Evolutionary conservation across 2,113 vertebrate species (phyloP), one percentile per base, ranked within the genome.

Genomic region (Eupsittula cactorum): DNA sequence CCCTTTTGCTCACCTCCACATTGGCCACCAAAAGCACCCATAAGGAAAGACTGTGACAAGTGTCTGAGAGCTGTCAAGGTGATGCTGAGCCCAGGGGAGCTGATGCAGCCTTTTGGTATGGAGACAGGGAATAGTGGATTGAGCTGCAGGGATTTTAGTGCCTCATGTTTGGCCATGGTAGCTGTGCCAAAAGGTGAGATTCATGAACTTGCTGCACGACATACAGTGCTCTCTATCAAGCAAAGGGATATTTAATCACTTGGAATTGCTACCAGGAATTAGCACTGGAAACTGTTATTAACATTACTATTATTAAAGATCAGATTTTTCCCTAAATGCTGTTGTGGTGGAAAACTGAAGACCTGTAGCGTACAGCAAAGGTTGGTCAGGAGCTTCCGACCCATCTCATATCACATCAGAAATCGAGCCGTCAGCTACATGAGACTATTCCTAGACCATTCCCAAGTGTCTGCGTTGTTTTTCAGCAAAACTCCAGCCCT

Each of bases 241-340:
- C 57, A 85, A 88, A 93, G 82, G 79, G 87, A 1, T 79, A n/a
- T 79, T 87, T 87, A 92, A 90, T 71, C 85, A 73, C 44, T 28
- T 5, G 63, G 71, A 86, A 83, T 25, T 82, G 50, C 76, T 65
- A 70, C 80, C 83, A 75, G 44, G 63, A 81, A 91, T 87, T 82
- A 92, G 33, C 70, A 82, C 0, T 69, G 62, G 70, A 84, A 85
- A 68, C 42, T 79, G 35, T 91, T 68, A 84, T 79, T 87, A 85
- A 62, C 42, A 41, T 87, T 81, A 69, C 60, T 86, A 3, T 83
- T 92, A 63, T 81, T 84, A 91, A 94, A 82, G 62, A 85, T 16
- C 47, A 84, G 65, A 53, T 67, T 82, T 93, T 12, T 6, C 46
- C 77, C 57, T 75, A 57, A 90, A 41, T 8, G 4, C 19, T 1